Evolutionary conservation across 2,797 vertebrate genomes (phyloP).

Genomic region (Nannoperca australis): DNA sequence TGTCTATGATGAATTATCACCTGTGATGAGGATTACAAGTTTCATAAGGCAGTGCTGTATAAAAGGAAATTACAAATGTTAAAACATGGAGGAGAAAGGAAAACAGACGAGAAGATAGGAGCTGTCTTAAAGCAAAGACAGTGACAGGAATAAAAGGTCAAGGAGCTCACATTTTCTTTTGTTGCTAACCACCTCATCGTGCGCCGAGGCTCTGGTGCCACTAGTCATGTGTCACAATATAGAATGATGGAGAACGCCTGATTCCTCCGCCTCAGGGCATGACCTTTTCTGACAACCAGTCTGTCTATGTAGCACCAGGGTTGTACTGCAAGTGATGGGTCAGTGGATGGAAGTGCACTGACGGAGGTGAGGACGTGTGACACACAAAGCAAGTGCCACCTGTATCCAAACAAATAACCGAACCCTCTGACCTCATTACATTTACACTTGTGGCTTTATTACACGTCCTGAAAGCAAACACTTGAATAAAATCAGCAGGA

Average conservation of each 20-base stretch:
- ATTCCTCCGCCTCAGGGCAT: slow-evolving; percentile 54
- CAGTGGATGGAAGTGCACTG: slow-evolving; percentile 26
- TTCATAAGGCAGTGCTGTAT: background rate
- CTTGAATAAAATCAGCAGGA: background rate
- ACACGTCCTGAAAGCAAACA: slow-evolving; percentile 10
- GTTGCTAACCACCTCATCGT: slow-evolving; percentile 56
- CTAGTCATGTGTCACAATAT: slow-evolving; percentile 75
- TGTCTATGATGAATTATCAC: slow-evolving; percentile 53
- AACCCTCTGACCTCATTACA: slow-evolving; percentile 27
- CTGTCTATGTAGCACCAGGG: slow-evolving; percentile 55
- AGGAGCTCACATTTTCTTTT: slow-evolving; percentile 47
- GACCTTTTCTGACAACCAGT: slow-evolving; percentile 75
- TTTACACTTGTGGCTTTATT: slow-evolving; percentile 12
- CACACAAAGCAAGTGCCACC: slow-evolving; percentile 7
- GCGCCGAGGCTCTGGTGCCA: slow-evolving; percentile 48
- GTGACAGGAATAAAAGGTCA: slow-evolving; percentile 55
- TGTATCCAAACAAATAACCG: slow-evolving; percentile 9
- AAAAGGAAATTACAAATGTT: background rate
- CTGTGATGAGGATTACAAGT: slow-evolving; percentile 31
- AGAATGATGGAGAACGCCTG: slow-evolving; percentile 41
- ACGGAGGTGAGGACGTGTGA: slow-evolving; percentile 19
- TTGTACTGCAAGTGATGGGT: slow-evolving; percentile 56
- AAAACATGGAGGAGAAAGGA: background rate
- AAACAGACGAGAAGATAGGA: background rate
- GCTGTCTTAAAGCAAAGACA: background rate